Percentiles rank a stretch among this genome's conserved stretches.
Conservation (phyloP, 2,888 invertebrate species). For the Lithophane ornitopus region DNA sequence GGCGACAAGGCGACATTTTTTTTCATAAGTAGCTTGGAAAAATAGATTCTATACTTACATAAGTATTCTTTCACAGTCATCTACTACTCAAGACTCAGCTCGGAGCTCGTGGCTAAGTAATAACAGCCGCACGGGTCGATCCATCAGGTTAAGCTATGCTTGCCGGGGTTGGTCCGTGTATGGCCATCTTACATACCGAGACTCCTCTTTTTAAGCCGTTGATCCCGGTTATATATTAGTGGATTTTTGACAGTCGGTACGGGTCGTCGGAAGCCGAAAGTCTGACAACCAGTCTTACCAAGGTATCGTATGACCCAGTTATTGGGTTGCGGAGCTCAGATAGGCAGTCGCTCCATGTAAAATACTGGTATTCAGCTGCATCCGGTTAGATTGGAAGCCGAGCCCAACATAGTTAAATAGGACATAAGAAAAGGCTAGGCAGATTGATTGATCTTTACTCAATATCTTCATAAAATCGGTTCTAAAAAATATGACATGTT, state of each 20-base stretch:
- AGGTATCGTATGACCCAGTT: neutral
- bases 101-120: no score
- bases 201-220: neutral
- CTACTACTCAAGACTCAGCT: neutral
- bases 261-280: neutral
- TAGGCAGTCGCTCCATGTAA: no score
- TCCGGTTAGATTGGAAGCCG: neutral
- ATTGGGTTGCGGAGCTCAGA: no score
- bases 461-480: no score
- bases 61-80: neutral
- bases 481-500: no score
- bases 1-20: conserved; percentile 20
- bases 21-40: neutral
- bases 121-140: neutral
- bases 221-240: neutral
- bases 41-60: neutral
- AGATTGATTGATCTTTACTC: no score
- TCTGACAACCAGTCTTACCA: neutral
- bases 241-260: neutral
- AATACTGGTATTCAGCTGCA: neutral
- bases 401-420: neutral
- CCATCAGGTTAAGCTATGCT: neutral
- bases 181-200: neutral
- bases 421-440: neutral
- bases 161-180: neutral